A percentile compares a stretch with the other conserved stretches of the same genome.
phyloP scores from a whole-genome alignment of 2,797 vertebrate species.

The Melanotaenia maccullochi region DNA sequence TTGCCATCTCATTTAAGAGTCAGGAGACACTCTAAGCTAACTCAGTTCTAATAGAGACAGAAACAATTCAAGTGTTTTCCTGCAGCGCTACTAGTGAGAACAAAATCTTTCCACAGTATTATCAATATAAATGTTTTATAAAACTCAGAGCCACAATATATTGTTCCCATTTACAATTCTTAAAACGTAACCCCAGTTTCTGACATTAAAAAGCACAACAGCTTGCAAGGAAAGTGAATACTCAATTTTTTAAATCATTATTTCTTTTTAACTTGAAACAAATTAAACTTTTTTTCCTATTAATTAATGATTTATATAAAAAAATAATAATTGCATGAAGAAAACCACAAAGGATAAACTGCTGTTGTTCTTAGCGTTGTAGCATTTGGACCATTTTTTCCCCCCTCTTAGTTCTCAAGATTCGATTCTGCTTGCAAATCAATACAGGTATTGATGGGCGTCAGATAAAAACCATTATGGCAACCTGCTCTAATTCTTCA shows the following conservation, averaged over 20 bases:
- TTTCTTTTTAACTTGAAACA: too few relatives aligned
- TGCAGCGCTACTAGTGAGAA: not conserved
- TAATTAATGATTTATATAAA: not conserved
- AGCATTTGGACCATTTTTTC: slow-evolving; percentile 2
- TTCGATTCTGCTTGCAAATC: slow-evolving; percentile 68
- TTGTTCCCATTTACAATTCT: not conserved
- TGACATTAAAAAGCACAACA: not conserved
- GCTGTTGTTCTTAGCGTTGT: slow-evolving; percentile 42
- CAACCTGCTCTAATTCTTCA: slow-evolving; percentile 78
- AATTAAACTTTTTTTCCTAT: too few relatives aligned
- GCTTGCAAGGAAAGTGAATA: not conserved
- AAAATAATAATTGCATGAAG: slow-evolving; percentile 7
- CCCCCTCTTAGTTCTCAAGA: slow-evolving; percentile 37
- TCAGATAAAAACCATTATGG: slow-evolving; percentile 79
- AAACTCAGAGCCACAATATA: not conserved
- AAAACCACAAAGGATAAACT: slow-evolving; percentile 50
- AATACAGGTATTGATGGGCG: slow-evolving; percentile 75
- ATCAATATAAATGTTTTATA: not conserved
- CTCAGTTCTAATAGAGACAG: slow-evolving; percentile 28
- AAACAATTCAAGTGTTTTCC: not conserved
- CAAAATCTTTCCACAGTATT: not conserved
- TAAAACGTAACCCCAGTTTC: not conserved
- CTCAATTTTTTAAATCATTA: too few relatives aligned
- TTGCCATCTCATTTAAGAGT: slow-evolving; percentile 75
- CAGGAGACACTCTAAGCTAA: slow-evolving; percentile 23